These are phyloP conservation scores for Pardalotus punctatus DNA, from an alignment of 2,113 vertebrate species.

Conservation along the genomic window DNA sequence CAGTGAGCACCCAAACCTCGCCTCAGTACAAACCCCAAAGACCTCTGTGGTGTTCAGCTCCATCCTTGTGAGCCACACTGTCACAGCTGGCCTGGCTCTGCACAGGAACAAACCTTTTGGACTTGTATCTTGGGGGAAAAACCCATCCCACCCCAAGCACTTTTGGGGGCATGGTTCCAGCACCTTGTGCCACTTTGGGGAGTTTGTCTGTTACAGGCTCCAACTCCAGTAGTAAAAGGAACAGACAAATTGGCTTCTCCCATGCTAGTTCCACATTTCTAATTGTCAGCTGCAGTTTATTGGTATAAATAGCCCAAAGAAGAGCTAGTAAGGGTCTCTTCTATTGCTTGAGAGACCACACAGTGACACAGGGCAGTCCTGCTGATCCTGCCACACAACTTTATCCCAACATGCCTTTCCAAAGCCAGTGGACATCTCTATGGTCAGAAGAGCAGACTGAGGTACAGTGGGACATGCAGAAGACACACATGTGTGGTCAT, in stretches of 20 bases:
- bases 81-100: not conserved
- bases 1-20: not conserved
- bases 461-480: not conserved
- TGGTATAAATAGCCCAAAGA: not conserved
- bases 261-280: not conserved
- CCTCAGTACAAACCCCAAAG: not conserved
- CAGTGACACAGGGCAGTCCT: not conserved
- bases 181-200: not conserved
- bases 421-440: not conserved
- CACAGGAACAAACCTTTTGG: not conserved
- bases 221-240: not conserved
- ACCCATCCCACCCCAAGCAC: not conserved
- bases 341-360: not conserved
- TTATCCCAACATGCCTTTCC: not conserved
- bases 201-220: not conserved
- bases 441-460: not conserved
- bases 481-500: accelerated
- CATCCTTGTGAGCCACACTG: accelerated
- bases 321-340: not conserved
- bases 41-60: not conserved
- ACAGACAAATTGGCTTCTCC: not conserved
- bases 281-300: not conserved
- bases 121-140: not conserved
- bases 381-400: not conserved
- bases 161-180: not conserved